These are phyloP conservation scores for Heliothis subflexa DNA, from an alignment of 1,140 invertebrate species.

Conservation along the genomic window DNA sequence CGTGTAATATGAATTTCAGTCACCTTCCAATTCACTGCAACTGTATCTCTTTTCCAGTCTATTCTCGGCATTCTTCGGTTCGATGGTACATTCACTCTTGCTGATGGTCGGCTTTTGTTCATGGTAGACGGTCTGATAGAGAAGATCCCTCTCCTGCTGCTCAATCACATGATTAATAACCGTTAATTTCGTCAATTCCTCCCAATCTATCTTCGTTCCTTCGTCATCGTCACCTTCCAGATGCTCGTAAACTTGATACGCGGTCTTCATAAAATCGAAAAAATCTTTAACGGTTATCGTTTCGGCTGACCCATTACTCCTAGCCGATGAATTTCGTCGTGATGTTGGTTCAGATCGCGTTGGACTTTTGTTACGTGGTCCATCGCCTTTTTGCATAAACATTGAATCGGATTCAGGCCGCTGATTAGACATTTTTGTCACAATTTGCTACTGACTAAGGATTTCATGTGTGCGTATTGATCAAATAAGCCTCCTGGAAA, in stretches of 20 bases:
- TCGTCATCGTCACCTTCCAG: conserved; percentile 87
- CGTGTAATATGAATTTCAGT: no score
- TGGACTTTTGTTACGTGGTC: conserved; percentile 64
- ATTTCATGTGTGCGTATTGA: conserved; percentile 63
- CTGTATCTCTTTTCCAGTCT: conserved; percentile 70
- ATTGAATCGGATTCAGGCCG: conserved; percentile 75
- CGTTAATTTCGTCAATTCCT: conserved; percentile 85
- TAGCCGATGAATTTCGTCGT: conserved; percentile 64
- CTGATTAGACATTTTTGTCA: conserved; percentile 70
- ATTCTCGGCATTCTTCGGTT: conserved; percentile 65
- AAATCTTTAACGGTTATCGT: conserved; percentile 90
- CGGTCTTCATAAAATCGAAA: conserved; percentile 90
- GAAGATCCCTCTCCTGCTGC: conserved; percentile 76
- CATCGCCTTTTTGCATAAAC: conserved; percentile 72
- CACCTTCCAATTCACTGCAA: conserved; percentile 80
- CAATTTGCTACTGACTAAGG: conserved; percentile 17
- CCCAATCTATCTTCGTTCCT: conserved; percentile 88
- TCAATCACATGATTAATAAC: conserved; percentile 82
- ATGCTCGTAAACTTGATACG: conserved; percentile 89
- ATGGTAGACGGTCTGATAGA: conserved; percentile 68
- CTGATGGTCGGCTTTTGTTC: conserved; percentile 69
- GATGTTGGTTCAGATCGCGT: conserved; percentile 58
- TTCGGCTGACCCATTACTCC: conserved; percentile 69
- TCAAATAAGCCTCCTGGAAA: conserved; percentile 70
- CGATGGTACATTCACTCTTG: conserved; percentile 75